Conservation (phyloP, 2,888 invertebrate genomes). For the Pristionchus entomophagus region DNA sequence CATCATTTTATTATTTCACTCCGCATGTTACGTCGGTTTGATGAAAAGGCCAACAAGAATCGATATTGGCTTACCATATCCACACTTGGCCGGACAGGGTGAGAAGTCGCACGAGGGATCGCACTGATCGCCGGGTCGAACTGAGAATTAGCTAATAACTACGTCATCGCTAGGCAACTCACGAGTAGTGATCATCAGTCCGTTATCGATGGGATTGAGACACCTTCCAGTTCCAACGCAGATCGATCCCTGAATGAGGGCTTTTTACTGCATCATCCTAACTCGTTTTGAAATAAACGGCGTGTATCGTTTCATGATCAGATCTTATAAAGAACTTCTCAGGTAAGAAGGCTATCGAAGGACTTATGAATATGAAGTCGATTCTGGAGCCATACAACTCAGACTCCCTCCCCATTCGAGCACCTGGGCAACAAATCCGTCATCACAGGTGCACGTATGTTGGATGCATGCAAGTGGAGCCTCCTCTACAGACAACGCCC, state of each 20-base stretch:
- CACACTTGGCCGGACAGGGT: constrained; percentile 60
- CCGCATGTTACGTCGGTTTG: background rate
- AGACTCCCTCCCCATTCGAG: background rate
- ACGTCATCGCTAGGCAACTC: background rate
- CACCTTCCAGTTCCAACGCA: constrained; percentile 34
- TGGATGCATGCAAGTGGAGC: constrained; percentile 35
- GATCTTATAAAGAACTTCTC: too few species aligned
- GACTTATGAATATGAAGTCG: too few species aligned
- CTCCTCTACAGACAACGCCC: constrained; percentile 59
- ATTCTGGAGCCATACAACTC: background rate
- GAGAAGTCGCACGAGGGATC: constrained; percentile 66
- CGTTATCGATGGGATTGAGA: background rate
- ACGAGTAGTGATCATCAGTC: constrained; percentile 29
- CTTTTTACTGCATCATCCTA: too few species aligned
- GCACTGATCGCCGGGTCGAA: constrained; percentile 68
- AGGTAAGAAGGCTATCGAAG: too few species aligned
- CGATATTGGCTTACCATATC: background rate
- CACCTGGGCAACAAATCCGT: constrained; percentile 31
- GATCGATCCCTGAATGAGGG: constrained; percentile 36
- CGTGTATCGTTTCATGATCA: too few species aligned
- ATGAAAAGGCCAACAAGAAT: background rate
- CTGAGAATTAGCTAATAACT: constrained; percentile 52
- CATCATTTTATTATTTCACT: constrained; percentile 28
- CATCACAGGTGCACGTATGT: constrained; percentile 43
- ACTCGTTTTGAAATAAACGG: too few species aligned